phyloP scores from a whole-genome alignment of 2,113 vertebrate species.

The Microcebus lehilahytsara region DNA sequence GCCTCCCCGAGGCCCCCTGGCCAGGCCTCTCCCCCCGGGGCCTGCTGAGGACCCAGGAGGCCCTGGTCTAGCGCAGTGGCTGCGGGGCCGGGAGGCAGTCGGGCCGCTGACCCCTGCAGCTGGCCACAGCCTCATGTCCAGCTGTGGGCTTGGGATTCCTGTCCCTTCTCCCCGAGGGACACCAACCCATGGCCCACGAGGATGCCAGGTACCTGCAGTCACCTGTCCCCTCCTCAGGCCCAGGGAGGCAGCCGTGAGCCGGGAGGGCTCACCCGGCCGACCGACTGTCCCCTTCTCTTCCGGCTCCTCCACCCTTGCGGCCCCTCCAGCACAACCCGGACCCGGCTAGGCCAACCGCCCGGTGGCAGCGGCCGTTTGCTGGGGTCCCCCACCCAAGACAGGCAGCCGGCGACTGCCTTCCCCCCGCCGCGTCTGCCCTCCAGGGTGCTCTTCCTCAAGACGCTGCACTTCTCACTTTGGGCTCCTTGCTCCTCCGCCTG shows the following conservation, averaged over 20 bases:
- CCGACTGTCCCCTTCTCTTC: rapidly evolving
- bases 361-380: rapidly evolving
- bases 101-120: not conserved
- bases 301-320: not conserved
- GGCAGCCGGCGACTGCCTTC: not conserved
- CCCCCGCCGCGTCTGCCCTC: not conserved
- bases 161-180: not conserved
- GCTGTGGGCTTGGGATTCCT: not conserved
- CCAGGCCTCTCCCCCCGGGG: not conserved
- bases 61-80: not conserved
- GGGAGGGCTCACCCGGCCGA: rapidly evolving
- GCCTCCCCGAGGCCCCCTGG: not conserved
- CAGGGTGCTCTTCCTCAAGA: not conserved
- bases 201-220: rapidly evolving
- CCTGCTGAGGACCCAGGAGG: not conserved
- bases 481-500: not conserved
- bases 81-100: rapidly evolving
- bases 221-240: not conserved
- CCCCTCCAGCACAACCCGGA: not conserved
- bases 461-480: not conserved
- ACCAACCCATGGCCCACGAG: not conserved
- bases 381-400: not conserved
- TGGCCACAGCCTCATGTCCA: not conserved
- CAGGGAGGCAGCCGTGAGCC: rapidly evolving
- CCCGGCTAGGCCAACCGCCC: not conserved